Percentiles rank a stretch among this genome's conserved stretches.
phyloP scores from a whole-genome alignment of 2,888 invertebrate genomes.

The Trypoxylon attenuatum region DNA sequence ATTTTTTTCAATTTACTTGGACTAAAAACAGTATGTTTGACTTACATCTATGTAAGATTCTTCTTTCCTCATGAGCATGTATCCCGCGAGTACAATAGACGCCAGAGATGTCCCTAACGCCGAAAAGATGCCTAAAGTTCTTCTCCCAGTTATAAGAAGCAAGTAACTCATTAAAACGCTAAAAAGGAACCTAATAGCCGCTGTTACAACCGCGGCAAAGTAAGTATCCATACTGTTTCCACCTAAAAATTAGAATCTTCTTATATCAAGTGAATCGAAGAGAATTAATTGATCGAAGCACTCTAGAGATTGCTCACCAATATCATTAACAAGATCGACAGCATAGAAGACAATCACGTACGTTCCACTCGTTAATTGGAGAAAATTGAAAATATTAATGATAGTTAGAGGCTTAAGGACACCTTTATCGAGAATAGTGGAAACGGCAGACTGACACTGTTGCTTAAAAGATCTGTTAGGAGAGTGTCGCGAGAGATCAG shows the following conservation, averaged over 20 bases:
- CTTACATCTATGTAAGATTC: constrained; percentile 67
- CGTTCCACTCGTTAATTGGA: constrained; percentile 85
- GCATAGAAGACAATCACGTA: constrained; percentile 88
- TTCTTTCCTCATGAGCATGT: constrained; percentile 73
- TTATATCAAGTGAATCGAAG: neutral
- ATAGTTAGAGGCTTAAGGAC: constrained; percentile 84
- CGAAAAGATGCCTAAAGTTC: constrained; percentile 81
- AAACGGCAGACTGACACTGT: constrained; percentile 42
- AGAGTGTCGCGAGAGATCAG: constrained; percentile 50
- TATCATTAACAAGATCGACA: constrained; percentile 81
- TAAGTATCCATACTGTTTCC: constrained; percentile 74
- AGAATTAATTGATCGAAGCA: neutral
- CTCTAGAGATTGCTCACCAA: constrained; percentile 63
- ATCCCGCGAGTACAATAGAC: constrained; percentile 78
- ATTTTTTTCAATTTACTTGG: neutral
- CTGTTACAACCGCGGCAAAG: constrained; percentile 82
- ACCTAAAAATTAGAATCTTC: constrained; percentile 69
- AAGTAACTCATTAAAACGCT: constrained; percentile 81
- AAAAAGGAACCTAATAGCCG: constrained; percentile 80
- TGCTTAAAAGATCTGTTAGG: constrained; percentile 44
- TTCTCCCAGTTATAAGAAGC: constrained; percentile 80
- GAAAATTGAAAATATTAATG: constrained; percentile 83
- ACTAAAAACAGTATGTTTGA: neutral
- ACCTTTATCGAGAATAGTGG: constrained; percentile 77
- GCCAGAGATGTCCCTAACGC: constrained; percentile 81